Conservation (phyloP, 1,140 invertebrate genomes). For the Heliconius melpomene region DNA sequence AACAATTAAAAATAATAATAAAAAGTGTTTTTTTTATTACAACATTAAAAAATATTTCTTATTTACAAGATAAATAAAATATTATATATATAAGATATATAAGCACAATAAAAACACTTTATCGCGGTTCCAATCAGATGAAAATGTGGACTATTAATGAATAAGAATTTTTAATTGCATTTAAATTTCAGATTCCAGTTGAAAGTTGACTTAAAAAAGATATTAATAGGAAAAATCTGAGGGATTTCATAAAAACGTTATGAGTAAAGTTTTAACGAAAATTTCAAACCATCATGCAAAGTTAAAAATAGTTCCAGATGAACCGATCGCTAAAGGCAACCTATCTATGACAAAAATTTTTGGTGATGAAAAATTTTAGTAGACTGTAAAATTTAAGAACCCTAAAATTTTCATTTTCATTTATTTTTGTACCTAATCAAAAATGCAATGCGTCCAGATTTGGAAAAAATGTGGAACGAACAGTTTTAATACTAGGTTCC, state of each 20-base stretch:
- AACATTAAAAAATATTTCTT: no score
- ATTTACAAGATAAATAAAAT: no score
- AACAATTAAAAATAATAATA: no score
- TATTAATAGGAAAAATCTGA: constrained; percentile 8
- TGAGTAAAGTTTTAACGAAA: constrained; percentile 11
- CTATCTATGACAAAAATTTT: not conserved
- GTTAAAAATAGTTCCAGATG: constrained; percentile 5
- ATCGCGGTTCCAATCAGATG: constrained; percentile 8
- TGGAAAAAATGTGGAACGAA: no score
- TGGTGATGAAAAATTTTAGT: not conserved
- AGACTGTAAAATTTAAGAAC: not conserved
- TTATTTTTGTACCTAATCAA: no score
- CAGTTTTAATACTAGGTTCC: no score
- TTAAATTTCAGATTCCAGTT: constrained; percentile 30
- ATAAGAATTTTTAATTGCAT: constrained; percentile 30
- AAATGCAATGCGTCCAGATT: no score
- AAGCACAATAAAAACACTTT: no score
- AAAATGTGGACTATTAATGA: constrained; percentile 26
- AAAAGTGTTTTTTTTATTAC: no score
- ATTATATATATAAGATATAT: no score
- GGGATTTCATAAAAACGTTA: constrained; percentile 1
- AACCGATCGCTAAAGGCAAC: not conserved
- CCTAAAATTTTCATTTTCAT: not conserved
- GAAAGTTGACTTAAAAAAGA: constrained; percentile 10
- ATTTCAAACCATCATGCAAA: not conserved